These are phyloP conservation scores for Eupithecia inturbata DNA, from an alignment of 2,888 invertebrate species.

Conservation along the genomic window DNA sequence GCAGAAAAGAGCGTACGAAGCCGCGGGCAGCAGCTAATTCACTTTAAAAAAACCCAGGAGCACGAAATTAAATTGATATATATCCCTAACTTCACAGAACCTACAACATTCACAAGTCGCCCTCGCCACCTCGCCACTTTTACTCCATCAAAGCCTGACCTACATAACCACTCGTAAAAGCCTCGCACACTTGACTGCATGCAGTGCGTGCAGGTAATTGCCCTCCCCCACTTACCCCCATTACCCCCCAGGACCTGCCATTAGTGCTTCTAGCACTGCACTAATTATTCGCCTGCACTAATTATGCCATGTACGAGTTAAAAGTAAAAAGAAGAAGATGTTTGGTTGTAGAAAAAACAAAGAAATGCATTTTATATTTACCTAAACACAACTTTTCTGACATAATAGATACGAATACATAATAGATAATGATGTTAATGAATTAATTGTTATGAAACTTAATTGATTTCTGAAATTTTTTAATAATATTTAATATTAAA, in stretches of 20 bases:
- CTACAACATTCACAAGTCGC: background rate
- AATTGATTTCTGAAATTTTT: no score
- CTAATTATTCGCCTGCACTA: background rate
- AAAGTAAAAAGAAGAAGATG: background rate
- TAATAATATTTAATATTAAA: no score
- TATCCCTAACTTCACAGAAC: background rate
- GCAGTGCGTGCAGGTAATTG: constrained; percentile 32
- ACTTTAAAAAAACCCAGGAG: background rate
- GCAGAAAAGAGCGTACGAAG: no score
- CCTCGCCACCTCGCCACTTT: background rate
- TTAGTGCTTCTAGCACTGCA: background rate
- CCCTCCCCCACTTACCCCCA: background rate
- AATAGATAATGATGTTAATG: no score
- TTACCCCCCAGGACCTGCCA: background rate
- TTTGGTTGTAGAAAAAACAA: background rate
- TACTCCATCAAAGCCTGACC: constrained; percentile 7
- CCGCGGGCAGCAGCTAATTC: no score
- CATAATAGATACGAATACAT: background rate
- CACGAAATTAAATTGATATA: background rate
- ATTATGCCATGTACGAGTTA: background rate
- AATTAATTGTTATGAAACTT: no score
- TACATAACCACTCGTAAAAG: constrained; percentile 14
- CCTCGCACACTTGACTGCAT: constrained; percentile 17
- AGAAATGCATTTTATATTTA: background rate
- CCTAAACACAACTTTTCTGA: background rate